Base-by-base conservation (phyloP, 2,888 invertebrate species). In the Drosophila pullipes region DNA sequence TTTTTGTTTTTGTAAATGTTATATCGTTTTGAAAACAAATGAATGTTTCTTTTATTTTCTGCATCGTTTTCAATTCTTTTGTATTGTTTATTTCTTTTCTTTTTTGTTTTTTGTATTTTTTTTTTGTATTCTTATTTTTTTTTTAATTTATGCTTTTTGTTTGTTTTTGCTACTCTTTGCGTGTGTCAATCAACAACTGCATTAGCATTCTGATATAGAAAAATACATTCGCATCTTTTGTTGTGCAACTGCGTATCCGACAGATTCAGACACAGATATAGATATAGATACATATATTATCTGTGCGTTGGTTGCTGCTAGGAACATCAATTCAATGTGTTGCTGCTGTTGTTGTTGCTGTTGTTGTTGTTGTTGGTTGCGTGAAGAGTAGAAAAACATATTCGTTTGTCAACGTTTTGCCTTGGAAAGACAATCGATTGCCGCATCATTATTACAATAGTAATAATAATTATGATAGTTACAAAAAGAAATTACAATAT, bases 21-120 rank as follows among this genome's bases (percentile, higher is more conserved):
- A 74, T 72, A 67, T 82, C 74, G 71, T 74, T 75, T 76, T 69
- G 70, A 77, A 81, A 89, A 79, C 76, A 82, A 89, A 54, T 87
- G 16, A 79, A 82, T 84, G 80, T 84, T 89, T 71, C 39, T 52
- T 85, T 85, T 79, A 66, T 85, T 82, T 57, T 72, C 61, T 53
- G 62, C 50, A 70, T 82, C 64, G 69, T 35, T 66, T 72, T 59
- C 66, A 61, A 58, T 70, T 76, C 47, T 47, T 67, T 67, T 62
- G 28, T 65, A 50, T 39, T 57, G 31, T 62, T 57, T 59, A 39
- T 50, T 18, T 59, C 62, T 60, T 44, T 37, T 66, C 31, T 44
- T 41, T 55, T 47, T 41, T 49, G n/a, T 1, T 18, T 39, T 18
- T 18, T 60, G n/a, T 39, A 41, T 44, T 64, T 3, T 39, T 47